Percentiles rank a stretch among this genome's conserved stretches.
phyloP scores from a whole-genome alignment of 2,888 invertebrate genomes.

The Anoncus sp. region DNA sequence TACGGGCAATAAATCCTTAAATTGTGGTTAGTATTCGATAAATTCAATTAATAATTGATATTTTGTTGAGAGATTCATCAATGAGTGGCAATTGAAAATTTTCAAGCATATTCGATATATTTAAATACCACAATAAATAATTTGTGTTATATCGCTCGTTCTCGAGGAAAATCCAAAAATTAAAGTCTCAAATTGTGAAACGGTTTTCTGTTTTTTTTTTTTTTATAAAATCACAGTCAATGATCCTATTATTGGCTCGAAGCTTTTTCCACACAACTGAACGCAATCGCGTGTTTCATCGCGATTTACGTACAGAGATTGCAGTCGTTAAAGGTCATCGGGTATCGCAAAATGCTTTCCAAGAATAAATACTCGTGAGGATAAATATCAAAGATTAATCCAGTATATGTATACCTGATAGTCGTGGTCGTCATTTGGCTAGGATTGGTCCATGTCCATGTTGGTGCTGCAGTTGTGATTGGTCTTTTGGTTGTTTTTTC shows the following conservation, averaged over 20 bases:
- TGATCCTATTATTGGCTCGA: not conserved
- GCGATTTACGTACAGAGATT: not conserved
- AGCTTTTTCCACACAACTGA: not conserved
- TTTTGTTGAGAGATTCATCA: too few relatives aligned
- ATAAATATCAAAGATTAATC: slow-evolving; percentile 34
- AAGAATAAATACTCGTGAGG: slow-evolving; percentile 17
- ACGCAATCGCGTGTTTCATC: slow-evolving; percentile 6
- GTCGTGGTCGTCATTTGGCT: slow-evolving; percentile 77
- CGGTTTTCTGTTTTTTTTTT: too few relatives aligned
- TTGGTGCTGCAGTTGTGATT: slow-evolving; percentile 70
- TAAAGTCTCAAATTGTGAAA: too few relatives aligned
- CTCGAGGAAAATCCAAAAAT: too few relatives aligned
- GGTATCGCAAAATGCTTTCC: not conserved
- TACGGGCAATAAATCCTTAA: too few relatives aligned
- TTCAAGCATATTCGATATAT: too few relatives aligned
- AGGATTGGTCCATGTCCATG: slow-evolving; percentile 71
- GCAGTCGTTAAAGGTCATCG: slow-evolving; percentile 38
- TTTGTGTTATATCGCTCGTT: too few relatives aligned
- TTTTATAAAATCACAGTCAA: not conserved
- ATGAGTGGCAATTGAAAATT: too few relatives aligned
- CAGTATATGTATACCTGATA: slow-evolving; percentile 70
- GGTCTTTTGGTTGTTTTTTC: slow-evolving; percentile 70
- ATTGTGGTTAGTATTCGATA: too few relatives aligned
- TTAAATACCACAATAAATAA: too few relatives aligned
- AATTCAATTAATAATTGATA: too few relatives aligned